These are phyloP conservation scores for Eriosoma lanigerum DNA, from an alignment of 1,140 invertebrate genomes.

Conservation along the genomic window DNA sequence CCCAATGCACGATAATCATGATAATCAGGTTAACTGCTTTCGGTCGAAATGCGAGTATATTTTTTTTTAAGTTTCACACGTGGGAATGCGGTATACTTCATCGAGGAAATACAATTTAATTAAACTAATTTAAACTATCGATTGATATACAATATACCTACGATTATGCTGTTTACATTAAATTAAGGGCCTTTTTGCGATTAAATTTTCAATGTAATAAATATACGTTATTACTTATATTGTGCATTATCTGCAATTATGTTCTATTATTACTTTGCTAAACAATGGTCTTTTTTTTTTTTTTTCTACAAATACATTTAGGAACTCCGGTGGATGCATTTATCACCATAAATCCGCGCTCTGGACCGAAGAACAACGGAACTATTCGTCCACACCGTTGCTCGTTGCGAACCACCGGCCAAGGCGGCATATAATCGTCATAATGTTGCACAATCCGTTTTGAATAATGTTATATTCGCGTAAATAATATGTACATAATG, in stretches of 20 bases:
- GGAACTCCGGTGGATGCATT: background rate
- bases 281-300: slow-evolving; percentile 13
- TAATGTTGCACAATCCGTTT: background rate
- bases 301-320: background rate
- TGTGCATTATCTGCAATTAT: no score
- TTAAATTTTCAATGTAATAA: no score
- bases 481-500: background rate
- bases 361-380: slow-evolving; percentile 13
- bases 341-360: background rate
- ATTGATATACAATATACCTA: no score
- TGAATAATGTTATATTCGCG: background rate
- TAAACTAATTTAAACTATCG: no score
- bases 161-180: no score
- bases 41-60: background rate
- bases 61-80: background rate
- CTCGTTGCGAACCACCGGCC: background rate
- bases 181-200: no score
- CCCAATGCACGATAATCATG: background rate
- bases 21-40: slow-evolving; percentile 11
- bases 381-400: slow-evolving; percentile 12
- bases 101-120: background rate
- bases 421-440: background rate
- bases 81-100: background rate
- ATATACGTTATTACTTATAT: no score
- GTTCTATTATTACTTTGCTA: background rate